These are phyloP conservation scores for Brachionichthys hirsutus DNA, from an alignment of 2,113 vertebrate genomes.

Conservation along the genomic window DNA sequence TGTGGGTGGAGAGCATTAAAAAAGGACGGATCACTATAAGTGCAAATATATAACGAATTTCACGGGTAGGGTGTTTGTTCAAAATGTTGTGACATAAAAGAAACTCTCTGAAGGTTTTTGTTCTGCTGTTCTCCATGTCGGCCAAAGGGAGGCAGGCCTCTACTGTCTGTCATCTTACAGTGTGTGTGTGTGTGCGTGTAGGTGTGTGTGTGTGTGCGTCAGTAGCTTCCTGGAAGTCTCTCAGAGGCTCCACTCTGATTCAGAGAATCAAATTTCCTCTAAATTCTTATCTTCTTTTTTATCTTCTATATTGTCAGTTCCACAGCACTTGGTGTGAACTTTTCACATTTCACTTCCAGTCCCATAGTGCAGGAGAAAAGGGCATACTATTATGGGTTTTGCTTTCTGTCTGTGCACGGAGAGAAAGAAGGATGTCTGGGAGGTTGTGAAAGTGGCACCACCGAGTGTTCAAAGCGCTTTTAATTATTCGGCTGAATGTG, in stretches of 20 bases:
- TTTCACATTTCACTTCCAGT: too few relatives aligned
- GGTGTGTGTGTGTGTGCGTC: too few relatives aligned
- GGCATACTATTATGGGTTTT: not conserved
- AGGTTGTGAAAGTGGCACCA: conserved; percentile 10
- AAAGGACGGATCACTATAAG: conserved; percentile 10
- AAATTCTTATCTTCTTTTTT: too few relatives aligned
- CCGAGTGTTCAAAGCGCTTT: conserved; percentile 21
- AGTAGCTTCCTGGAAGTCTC: not conserved
- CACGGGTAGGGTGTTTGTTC: too few relatives aligned
- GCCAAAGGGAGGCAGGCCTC: conserved; percentile 49
- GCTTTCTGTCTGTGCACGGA: not conserved
- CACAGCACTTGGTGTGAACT: too few relatives aligned
- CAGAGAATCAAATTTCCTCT: not conserved
- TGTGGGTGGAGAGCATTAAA: conserved; percentile 7
- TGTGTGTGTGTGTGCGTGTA: too few relatives aligned
- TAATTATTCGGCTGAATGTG: conserved; percentile 8
- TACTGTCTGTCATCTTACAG: not conserved
- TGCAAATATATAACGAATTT: too few relatives aligned
- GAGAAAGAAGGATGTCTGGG: not conserved
- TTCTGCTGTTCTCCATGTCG: conserved; percentile 21
- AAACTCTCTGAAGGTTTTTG: too few relatives aligned
- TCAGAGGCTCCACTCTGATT: too few relatives aligned
- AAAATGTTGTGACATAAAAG: too few relatives aligned
- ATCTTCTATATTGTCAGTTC: too few relatives aligned
- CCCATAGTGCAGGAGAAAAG: not conserved